Base-by-base conservation (phyloP, 2,797 vertebrate genomes). In the Crocodylus rhombifer region DNA sequence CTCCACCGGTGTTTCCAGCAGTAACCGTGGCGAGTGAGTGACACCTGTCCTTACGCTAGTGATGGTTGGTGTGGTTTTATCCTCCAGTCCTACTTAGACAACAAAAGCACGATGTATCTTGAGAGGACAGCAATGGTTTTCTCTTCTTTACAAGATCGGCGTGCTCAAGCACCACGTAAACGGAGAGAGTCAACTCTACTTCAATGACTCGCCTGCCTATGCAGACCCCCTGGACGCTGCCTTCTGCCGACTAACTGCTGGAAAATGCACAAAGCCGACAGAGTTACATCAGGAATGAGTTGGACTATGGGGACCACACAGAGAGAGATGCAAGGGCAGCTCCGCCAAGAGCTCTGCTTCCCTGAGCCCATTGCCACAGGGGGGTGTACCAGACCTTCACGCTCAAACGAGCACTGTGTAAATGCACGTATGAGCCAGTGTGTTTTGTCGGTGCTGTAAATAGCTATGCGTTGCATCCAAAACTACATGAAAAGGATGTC, bases 1-100 rank as follows among this genome's bases (percentile, higher is more conserved):
- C 36, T 91, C 81, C 25, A 95, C 36, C 92, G 95, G 97, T 16
- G 97, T 76, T 82, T 98, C 97, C 28, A 94, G 94, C 2, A 96
- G 95, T 28, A 98, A 87, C 58, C 91, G 88, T 33, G 86, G 74
- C 69, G 82, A 89, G 20, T 93, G 74, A 51, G 67, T 89, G 6
- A 21, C 26, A 16, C 74, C 21, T 80, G 79, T 93, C 55, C 69
- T 80, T 64, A 16, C 56, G 55, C n/a, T 67, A 33, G 33, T 67
- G 33, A 11, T 67, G 65, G 30, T 12, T 67, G 65, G 18, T 30
- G 33, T 67, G 33, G n/a, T 67, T 67, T 67, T 67, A n/a, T 33
- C 25, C 25, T 55, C 61, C 26, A 62, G 61, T 62, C 21, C 61
- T 62, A 62, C 13, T 25, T 62, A 51, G 36, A 55, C 25, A 51